These are phyloP conservation scores for Hypsibius dujardini DNA, from an alignment of 1,140 invertebrate genomes.

Conservation along the genomic window DNA sequence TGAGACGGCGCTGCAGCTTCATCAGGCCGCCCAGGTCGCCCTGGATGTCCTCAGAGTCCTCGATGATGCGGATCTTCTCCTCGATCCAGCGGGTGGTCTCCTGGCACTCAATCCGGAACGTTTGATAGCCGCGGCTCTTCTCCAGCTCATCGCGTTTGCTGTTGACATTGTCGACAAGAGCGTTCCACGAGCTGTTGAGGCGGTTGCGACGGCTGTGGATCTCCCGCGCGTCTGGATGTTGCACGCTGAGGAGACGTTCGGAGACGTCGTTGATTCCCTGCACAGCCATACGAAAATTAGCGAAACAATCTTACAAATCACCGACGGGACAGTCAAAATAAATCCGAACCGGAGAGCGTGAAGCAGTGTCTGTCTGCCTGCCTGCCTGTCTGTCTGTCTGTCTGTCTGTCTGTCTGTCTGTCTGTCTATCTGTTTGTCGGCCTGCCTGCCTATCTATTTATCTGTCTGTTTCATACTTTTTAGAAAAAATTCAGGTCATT, in stretches of 20 bases:
- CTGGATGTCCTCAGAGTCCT: conserved; percentile 31
- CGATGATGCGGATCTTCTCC: conserved; percentile 66
- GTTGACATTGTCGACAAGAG: conserved; percentile 72
- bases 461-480: too few relatives aligned
- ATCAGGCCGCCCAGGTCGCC: conserved; percentile 47
- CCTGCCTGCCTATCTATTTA: too few relatives aligned
- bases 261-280: conserved; percentile 16
- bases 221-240: conserved; percentile 90
- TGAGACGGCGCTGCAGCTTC: conserved; percentile 59
- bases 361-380: too few relatives aligned
- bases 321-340: too few relatives aligned
- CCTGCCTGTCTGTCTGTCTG: too few relatives aligned
- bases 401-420: too few relatives aligned
- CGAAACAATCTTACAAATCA: too few relatives aligned
- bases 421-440: too few relatives aligned
- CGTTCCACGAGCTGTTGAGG: conserved; percentile 38
- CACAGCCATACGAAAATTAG: background rate
- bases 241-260: conserved; percentile 51
- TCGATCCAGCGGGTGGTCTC: conserved; percentile 98
- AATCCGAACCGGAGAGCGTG: too few relatives aligned
- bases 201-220: conserved; percentile 74
- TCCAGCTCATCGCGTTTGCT: conserved; percentile 81
- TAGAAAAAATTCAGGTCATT: too few relatives aligned
- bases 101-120: conserved; percentile 97
- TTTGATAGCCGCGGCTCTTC: conserved; percentile 89